Evolutionary conservation across 2,888 invertebrate genomes (phyloP).

Genomic region (Hirtodrosophila histrioides): DNA sequence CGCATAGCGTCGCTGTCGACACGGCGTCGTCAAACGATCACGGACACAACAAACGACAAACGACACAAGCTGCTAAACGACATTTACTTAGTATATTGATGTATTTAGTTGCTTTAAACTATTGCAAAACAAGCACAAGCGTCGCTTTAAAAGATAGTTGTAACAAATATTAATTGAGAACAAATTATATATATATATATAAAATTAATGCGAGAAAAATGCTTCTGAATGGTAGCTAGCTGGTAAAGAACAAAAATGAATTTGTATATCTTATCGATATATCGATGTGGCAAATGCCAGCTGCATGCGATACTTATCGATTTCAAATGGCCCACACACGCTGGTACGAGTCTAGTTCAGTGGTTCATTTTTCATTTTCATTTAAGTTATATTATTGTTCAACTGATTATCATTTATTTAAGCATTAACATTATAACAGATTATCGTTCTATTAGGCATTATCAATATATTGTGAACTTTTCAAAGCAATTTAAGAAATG

Average conservation of each 20-base stretch:
- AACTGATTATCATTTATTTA: too few relatives aligned
- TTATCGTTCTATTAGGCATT: too few relatives aligned
- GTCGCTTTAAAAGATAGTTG: constrained; percentile 18
- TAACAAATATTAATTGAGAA: constrained; percentile 28
- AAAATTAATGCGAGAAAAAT: constrained; percentile 46
- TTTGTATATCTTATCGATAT: constrained; percentile 15
- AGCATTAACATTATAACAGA: too few relatives aligned
- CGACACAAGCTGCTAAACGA: background rate
- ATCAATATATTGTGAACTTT: too few relatives aligned
- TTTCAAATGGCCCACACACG: background rate
- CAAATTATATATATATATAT: constrained; percentile 15
- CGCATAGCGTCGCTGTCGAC: constrained; percentile 62
- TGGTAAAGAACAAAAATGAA: constrained; percentile 44
- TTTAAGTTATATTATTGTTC: too few relatives aligned
- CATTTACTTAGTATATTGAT: background rate
- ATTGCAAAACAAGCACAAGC: constrained; percentile 16
- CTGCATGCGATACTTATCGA: constrained; percentile 13
- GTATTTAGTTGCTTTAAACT: background rate
- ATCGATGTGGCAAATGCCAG: constrained; percentile 1
- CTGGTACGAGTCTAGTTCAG: too few relatives aligned
- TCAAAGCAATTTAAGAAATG: too few relatives aligned
- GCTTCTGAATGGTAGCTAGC: constrained; percentile 18
- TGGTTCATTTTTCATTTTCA: too few relatives aligned
- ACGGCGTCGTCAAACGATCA: constrained; percentile 59
- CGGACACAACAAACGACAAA: constrained; percentile 16